phyloP scores from a whole-genome alignment of 2,113 vertebrate genomes.

The Herpetotheres cachinnans region DNA sequence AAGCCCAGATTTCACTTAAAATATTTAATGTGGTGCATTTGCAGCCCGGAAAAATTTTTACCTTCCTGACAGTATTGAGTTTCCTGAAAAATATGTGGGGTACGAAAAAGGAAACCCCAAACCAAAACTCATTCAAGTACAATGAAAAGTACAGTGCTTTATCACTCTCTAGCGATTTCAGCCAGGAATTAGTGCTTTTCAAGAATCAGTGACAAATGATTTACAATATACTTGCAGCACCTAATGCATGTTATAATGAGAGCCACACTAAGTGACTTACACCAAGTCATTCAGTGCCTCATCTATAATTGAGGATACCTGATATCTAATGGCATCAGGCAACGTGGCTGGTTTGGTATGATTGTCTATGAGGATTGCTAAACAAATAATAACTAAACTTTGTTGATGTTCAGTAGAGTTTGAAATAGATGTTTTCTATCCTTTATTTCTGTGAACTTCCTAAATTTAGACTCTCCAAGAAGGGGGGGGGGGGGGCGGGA shows the following conservation, averaged over 20 bases:
- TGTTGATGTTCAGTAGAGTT: not conserved
- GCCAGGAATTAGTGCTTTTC: not conserved
- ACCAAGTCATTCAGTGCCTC: not conserved
- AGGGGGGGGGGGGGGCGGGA: too few relatives aligned
- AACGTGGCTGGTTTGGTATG: not conserved
- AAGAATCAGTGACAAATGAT: not conserved
- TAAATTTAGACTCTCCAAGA: not conserved
- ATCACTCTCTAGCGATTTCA: not conserved
- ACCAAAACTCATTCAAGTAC: not conserved
- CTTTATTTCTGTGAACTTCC: not conserved
- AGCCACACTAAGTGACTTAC: not conserved
- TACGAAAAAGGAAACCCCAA: not conserved
- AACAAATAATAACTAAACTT: not conserved
- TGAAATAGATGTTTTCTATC: not conserved
- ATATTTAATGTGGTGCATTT: conserved; percentile 14
- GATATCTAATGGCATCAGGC: not conserved
- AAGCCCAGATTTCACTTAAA: not conserved
- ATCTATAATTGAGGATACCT: not conserved
- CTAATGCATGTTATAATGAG: not conserved
- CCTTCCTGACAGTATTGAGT: not conserved
- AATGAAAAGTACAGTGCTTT: not conserved
- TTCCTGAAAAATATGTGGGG: not conserved
- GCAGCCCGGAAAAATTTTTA: not conserved
- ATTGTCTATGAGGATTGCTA: not conserved
- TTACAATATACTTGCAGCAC: not conserved